Evolutionary conservation across 2,113 vertebrate genomes (phyloP).

Genomic region (Takifugu bimaculatus): DNA sequence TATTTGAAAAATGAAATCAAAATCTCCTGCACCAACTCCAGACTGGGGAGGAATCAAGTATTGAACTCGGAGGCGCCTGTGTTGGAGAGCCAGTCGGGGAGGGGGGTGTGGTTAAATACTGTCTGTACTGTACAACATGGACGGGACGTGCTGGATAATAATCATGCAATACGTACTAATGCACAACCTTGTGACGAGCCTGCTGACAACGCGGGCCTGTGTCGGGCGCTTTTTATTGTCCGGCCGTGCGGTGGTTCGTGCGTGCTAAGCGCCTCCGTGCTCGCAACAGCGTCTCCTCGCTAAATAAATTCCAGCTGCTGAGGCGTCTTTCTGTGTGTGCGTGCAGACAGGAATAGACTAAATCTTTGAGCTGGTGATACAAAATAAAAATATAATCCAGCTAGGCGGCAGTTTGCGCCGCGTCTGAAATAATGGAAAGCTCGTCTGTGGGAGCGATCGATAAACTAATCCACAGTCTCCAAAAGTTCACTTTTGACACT

Average conservation of each 20-base stretch:
- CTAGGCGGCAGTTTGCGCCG: conserved; percentile 26
- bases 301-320: conserved; percentile 53
- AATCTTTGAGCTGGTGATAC: conserved; percentile 33
- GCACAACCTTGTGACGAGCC: conserved; percentile 33
- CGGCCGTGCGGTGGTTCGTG: background rate
- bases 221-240: background rate
- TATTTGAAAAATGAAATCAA: background rate
- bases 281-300: conserved; percentile 20
- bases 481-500: conserved; percentile 69
- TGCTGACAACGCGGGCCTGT: conserved; percentile 31
- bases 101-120: conserved; percentile 88
- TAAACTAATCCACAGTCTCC: conserved; percentile 52
- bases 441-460: conserved; percentile 39
- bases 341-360: conserved; percentile 28
- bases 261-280: conserved; percentile 8
- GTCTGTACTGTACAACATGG: conserved; percentile 87
- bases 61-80: conserved; percentile 79
- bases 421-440: conserved; percentile 18
- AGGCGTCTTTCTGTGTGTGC: conserved; percentile 34
- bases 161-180: conserved; percentile 30
- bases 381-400: background rate
- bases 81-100: conserved; percentile 75
- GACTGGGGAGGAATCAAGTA: conserved; percentile 25
- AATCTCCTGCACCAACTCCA: background rate
- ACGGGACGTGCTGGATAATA: conserved; percentile 72